Conservation (phyloP, 1,140 invertebrate genomes). For the Leptoteleia sp. region DNA sequence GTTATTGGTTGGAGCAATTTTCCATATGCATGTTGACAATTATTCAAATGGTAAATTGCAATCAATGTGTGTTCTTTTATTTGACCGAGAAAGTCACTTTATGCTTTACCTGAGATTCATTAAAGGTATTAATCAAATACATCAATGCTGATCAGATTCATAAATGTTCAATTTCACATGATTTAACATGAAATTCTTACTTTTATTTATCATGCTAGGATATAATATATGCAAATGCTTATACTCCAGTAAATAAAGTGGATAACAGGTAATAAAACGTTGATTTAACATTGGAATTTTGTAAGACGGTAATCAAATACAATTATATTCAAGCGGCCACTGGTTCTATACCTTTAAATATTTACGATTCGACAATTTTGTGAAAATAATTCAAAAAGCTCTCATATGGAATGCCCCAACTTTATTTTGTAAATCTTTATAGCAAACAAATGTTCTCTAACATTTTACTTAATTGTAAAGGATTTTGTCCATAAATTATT, state of each 20-base stretch:
- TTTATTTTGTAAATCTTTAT: too few relatives aligned
- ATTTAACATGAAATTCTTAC: conserved; percentile 25
- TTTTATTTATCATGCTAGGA: conserved; percentile 21
- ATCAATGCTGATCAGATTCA: conserved; percentile 9
- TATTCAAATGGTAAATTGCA: too few relatives aligned
- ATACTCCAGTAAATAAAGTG: conserved; percentile 20
- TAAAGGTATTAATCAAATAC: conserved; percentile 7
- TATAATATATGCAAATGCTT: conserved; percentile 34
- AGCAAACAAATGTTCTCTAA: too few relatives aligned
- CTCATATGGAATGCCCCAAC: too few relatives aligned
- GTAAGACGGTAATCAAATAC: conserved; percentile 10
- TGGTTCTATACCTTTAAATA: not conserved
- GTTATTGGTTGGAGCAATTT: too few relatives aligned
- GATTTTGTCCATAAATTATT: too few relatives aligned
- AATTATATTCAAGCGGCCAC: conserved; percentile 4
- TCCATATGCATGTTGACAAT: not conserved
- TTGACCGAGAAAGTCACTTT: not conserved
- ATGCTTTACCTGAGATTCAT: conserved; percentile 1
- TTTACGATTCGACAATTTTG: not conserved
- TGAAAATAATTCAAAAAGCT: too few relatives aligned
- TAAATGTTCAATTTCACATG: conserved; percentile 20
- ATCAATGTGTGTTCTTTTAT: too few relatives aligned
- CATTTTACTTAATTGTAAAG: too few relatives aligned
- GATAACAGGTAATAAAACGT: conserved; percentile 30
- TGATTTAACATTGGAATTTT: conserved; percentile 22